These are phyloP conservation scores for Neodontobutis hainanensis DNA, from an alignment of 2,113 vertebrate species.

Conservation along the genomic window DNA sequence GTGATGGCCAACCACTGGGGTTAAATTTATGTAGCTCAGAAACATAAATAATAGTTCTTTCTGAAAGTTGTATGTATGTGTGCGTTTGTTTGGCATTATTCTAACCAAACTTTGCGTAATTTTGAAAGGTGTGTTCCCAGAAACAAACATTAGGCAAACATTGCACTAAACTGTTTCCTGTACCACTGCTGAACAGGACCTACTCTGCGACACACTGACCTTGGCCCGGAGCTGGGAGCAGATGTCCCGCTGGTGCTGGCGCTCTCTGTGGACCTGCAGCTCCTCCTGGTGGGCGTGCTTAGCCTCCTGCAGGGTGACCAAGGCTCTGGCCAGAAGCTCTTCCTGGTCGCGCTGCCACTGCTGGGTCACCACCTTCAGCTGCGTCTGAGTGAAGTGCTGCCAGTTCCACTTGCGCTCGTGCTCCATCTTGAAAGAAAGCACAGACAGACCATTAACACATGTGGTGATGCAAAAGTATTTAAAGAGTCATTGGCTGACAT, in stretches of 20 bases:
- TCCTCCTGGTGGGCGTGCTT: slow-evolving; percentile 79
- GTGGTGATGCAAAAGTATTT: neutral
- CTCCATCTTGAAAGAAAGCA: slow-evolving; percentile 72
- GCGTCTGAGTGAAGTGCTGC: slow-evolving; percentile 74
- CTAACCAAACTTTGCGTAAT: too few relatives aligned
- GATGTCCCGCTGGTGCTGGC: slow-evolving; percentile 83
- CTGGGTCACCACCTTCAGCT: slow-evolving; percentile 72
- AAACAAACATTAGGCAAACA: too few relatives aligned
- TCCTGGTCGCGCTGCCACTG: slow-evolving; percentile 78
- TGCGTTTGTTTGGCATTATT: too few relatives aligned
- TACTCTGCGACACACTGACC: slow-evolving; percentile 72
- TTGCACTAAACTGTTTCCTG: neutral
- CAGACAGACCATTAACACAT: neutral
- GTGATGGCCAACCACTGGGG: too few relatives aligned
- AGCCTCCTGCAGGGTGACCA: slow-evolving; percentile 80
- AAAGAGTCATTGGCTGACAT: neutral
- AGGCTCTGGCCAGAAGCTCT: slow-evolving; percentile 80
- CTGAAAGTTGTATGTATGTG: too few relatives aligned
- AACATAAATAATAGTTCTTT: too few relatives aligned
- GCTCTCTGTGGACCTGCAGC: slow-evolving; percentile 72
- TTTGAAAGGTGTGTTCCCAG: too few relatives aligned
- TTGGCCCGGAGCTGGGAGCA: slow-evolving; percentile 87
- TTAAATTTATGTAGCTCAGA: too few relatives aligned
- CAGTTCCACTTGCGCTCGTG: slow-evolving; percentile 81
- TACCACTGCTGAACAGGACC: neutral